Conservation (phyloP, 2,888 invertebrate genomes). For the Chymomyza caudatula region DNA sequence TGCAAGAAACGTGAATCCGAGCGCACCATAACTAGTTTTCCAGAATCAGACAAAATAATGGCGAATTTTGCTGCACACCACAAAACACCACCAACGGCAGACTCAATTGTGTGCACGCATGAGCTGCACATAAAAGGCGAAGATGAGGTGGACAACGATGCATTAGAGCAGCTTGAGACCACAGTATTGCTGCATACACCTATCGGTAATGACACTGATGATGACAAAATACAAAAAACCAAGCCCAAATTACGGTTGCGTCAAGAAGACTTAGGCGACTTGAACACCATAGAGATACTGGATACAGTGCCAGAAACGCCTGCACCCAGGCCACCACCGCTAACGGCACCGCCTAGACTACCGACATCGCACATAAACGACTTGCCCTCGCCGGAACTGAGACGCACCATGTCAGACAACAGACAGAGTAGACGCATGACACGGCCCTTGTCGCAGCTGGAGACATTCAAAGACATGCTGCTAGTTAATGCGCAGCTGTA, state of each 20-base stretch:
- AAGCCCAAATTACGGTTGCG: conserved; percentile 38
- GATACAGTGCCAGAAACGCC: conserved; percentile 78
- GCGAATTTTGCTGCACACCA: conserved; percentile 60
- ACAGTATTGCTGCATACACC: conserved; percentile 50
- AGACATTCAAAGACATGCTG: conserved; percentile 77
- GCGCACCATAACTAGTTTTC: conserved; percentile 67
- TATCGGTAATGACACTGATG: conserved; percentile 65
- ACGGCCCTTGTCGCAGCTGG: conserved; percentile 67
- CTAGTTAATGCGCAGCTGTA: conserved; percentile 81
- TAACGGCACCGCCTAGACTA: conserved; percentile 45
- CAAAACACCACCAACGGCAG: background rate
- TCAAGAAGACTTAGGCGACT: conserved; percentile 35
- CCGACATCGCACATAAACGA: conserved; percentile 25
- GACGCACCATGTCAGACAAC: conserved; percentile 52
- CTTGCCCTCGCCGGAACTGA: conserved; percentile 38
- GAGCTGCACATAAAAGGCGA: conserved; percentile 44
- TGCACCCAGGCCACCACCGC: conserved; percentile 79
- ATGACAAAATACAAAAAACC: conserved; percentile 67
- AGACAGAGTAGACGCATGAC: conserved; percentile 42
- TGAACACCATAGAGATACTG: conserved; percentile 59
- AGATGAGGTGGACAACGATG: conserved; percentile 71
- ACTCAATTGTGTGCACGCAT: conserved; percentile 30
- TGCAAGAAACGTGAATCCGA: conserved; percentile 62
- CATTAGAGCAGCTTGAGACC: conserved; percentile 46
- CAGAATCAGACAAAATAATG: conserved; percentile 76